These are phyloP conservation scores for Paratilapia polleni DNA, from an alignment of 2,113 vertebrate genomes.

Conservation along the genomic window DNA sequence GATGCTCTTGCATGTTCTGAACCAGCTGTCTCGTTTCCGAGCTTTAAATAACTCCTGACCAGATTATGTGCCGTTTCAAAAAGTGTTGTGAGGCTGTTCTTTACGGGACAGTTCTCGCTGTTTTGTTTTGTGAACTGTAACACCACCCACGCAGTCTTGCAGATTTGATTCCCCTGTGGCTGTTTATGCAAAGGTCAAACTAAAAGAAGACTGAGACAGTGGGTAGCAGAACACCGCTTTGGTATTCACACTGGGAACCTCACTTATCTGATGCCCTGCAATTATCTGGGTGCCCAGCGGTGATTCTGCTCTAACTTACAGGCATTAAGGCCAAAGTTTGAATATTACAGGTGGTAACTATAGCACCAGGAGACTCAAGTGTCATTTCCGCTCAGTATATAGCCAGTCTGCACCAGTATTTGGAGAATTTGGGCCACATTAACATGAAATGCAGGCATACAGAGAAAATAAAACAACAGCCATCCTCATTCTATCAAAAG, in stretches of 20 bases:
- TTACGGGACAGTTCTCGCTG: neutral
- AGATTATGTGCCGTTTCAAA: neutral
- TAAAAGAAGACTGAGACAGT: neutral
- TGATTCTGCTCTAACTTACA: neutral
- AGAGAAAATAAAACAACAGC: neutral
- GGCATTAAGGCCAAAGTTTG: neutral
- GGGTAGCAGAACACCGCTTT: neutral
- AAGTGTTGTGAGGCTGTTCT: neutral
- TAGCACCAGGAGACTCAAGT: neutral
- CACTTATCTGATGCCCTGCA: neutral
- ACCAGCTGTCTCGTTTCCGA: neutral
- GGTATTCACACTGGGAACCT: neutral
- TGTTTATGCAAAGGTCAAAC: neutral
- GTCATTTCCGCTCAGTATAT: neutral
- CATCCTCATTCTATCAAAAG: neutral
- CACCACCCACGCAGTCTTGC: neutral
- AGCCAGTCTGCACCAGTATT: neutral
- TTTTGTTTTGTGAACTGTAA: neutral
- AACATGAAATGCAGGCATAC: neutral
- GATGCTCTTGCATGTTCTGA: rapidly evolving
- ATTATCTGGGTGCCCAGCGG: rapidly evolving
- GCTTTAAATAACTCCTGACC: neutral
- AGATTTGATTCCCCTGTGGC: neutral
- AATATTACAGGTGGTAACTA: neutral
- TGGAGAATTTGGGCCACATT: neutral